Percentiles rank a stretch among this genome's conserved stretches.
phyloP scores from a whole-genome alignment of 2,113 vertebrate genomes.

The Microcebus griseorufus region DNA sequence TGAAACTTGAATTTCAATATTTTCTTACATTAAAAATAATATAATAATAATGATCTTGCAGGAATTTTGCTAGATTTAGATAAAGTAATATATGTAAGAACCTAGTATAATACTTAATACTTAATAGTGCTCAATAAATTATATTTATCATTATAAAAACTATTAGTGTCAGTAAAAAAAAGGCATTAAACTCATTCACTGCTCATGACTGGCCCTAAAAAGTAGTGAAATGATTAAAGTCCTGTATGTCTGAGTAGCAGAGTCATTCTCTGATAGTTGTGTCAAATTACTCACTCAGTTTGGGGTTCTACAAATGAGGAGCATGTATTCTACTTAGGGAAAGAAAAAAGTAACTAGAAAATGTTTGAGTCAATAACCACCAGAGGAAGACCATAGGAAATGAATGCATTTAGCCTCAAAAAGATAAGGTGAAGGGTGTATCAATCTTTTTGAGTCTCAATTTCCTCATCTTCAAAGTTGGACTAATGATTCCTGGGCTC shows the following conservation, averaged over 20 bases:
- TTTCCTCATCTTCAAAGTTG: conserved; percentile 60
- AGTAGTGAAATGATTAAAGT: neutral
- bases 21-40: neutral
- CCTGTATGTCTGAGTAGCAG: neutral
- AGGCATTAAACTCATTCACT: neutral
- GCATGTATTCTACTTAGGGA: neutral
- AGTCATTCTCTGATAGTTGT: neutral
- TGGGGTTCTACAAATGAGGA: neutral
- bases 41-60: neutral
- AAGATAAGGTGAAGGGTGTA: neutral
- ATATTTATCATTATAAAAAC: neutral
- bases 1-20: neutral
- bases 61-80: neutral
- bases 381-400: conserved; percentile 43
- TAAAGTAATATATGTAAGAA: neutral
- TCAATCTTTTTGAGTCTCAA: neutral
- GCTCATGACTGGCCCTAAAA: neutral
- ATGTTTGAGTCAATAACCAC: neutral
- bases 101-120: neutral
- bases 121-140: neutral
- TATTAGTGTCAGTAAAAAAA: neutral
- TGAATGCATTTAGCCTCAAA: conserved; percentile 41
- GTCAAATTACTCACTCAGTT: neutral
- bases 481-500: neutral
- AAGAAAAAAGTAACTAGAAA: conserved; percentile 7